phyloP scores from a whole-genome alignment of 92 coral and sea anemone genomes.

The Palythoa heliodiscus region DNA sequence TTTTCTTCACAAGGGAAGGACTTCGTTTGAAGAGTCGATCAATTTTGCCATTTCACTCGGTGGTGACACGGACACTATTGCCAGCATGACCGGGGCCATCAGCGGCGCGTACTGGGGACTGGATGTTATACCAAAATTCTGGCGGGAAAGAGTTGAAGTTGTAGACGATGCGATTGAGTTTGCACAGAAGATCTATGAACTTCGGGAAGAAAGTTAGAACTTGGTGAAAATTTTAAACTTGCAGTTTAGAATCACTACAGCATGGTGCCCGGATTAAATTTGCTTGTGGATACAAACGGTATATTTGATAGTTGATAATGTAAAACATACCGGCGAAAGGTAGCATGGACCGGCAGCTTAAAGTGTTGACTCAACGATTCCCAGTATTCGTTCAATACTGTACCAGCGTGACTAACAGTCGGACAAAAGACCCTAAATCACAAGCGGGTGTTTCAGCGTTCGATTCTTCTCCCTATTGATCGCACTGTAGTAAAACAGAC shows the following conservation, averaged over 20 bases:
- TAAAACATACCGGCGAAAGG: too few relatives aligned
- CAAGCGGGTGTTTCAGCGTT: too few relatives aligned
- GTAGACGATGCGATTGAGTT: slow-evolving; percentile 74
- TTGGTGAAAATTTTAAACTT: not conserved
- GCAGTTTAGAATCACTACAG: not conserved
- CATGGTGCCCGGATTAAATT: not conserved
- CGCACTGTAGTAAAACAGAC: too few relatives aligned
- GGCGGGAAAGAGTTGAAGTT: slow-evolving; percentile 85
- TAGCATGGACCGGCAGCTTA: too few relatives aligned
- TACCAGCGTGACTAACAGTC: too few relatives aligned
- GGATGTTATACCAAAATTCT: slow-evolving; percentile 68
- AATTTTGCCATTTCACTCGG: slow-evolving; percentile 95
- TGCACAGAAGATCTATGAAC: slow-evolving; percentile 78
- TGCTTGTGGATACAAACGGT: too few relatives aligned
- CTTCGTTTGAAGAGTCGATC: slow-evolving; percentile 73
- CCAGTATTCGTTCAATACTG: too few relatives aligned
- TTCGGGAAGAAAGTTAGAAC: slow-evolving; percentile 27
- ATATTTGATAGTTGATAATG: too few relatives aligned
- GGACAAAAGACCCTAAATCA: too few relatives aligned
- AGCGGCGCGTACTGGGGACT: slow-evolving; percentile 96
- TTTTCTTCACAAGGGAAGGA: slow-evolving; percentile 77
- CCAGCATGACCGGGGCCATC: slow-evolving; percentile 96
- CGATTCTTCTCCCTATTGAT: too few relatives aligned
- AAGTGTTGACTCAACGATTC: too few relatives aligned
- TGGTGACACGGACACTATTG: slow-evolving; percentile 98